Base-by-base conservation (phyloP, 2,797 vertebrate species). In the Heteromormyrus szaboi region DNA sequence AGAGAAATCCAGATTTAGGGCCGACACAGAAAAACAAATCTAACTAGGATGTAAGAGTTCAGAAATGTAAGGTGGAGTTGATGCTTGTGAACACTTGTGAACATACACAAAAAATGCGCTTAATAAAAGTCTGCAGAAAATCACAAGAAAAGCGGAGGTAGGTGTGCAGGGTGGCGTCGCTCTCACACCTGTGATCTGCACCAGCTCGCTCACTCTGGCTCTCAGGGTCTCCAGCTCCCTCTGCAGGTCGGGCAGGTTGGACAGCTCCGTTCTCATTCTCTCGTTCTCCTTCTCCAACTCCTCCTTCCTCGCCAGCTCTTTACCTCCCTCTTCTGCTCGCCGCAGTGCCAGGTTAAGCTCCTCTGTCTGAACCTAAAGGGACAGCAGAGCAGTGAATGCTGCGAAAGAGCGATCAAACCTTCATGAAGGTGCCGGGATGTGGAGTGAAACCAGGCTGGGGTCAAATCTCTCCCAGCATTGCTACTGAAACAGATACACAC, bases 331-430 rank as follows among this genome's bases (percentile, higher is more conserved):
- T 72, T 93, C 94, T 88, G 96, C 93, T 0, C 90, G 92, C 90
- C 88, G 95, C 90, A 93, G 90, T 54, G 93, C 94, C 89, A 93
- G 93, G 91, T 94, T 95, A 50, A 98, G 95, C 91, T 98, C 96
- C 9, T 97, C 97, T 88, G 96, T 96, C 93, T 99, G 96, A 56
- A 95, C 93, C 97, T 98, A 92, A 86, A 85, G 65, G 17, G 14
- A 56, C 11, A 5, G 22, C 11, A 48, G 3, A 8, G 41, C 4
- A 22, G 48, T 2, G 2, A 0, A 6, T 33, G n/a, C 17, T 59
- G 9, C 33, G 4, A 37, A 33, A 17, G 14, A n/a, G 33, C 19
- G 7, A 41, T 79, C 17, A 46, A n/a, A 44, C 41, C 19, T 19
- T 44, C 72, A 44, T 17, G 17, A 19, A n/a, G 17, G 72, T 79